A percentile compares a stretch with the other conserved stretches of the same genome.
Evolutionary conservation across 2,797 vertebrate species (phyloP).

Genomic region (Hemitrygon akajei): DNA sequence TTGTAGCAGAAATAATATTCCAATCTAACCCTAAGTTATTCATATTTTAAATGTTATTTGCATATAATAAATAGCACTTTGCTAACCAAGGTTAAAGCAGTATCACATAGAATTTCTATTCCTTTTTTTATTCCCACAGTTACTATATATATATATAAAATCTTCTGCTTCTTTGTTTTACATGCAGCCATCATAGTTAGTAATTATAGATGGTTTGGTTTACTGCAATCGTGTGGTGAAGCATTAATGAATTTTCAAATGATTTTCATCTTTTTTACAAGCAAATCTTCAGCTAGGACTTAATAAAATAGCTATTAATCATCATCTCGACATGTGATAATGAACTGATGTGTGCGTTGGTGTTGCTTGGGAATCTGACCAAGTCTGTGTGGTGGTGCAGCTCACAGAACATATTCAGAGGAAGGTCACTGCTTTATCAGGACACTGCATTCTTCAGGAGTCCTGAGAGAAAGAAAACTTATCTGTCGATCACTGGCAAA

Average conservation of each 20-base stretch:
- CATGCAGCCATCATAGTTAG: neutral
- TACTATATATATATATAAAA: neutral
- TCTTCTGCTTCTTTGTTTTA: neutral
- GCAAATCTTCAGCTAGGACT: neutral
- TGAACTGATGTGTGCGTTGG: neutral
- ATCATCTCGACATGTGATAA: neutral
- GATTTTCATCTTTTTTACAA: neutral
- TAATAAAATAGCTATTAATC: neutral
- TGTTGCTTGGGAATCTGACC: neutral
- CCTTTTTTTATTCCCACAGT: neutral
- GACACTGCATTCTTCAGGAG: neutral
- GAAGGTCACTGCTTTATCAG: neutral
- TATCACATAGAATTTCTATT: neutral
- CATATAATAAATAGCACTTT: neutral
- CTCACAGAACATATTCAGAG: neutral
- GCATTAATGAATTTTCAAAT: neutral
- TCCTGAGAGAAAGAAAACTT: neutral
- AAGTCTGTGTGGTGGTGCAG: neutral
- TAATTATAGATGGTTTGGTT: neutral
- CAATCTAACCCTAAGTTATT: neutral
- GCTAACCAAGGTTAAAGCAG: neutral
- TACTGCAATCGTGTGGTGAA: neutral
- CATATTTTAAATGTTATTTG: neutral
- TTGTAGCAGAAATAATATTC: neutral
- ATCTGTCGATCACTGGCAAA: neutral